Evolutionary conservation across 2,113 vertebrate species (phyloP).

Genomic region (Antechinus flavipes): DNA sequence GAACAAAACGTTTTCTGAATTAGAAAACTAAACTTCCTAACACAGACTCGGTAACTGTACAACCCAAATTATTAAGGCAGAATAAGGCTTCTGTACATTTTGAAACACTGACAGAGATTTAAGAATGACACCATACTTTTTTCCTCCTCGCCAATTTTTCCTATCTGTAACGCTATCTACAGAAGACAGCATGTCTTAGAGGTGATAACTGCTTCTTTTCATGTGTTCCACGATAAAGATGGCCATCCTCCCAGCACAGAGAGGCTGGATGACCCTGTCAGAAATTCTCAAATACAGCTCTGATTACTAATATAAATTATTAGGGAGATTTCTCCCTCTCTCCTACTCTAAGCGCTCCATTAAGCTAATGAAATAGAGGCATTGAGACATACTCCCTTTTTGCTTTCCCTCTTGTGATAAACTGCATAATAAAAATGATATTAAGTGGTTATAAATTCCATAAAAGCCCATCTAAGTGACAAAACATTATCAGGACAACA

Average conservation of each 20-base stretch:
- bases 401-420: constrained; percentile 79
- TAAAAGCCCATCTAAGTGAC: constrained; percentile 70
- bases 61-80: constrained; percentile 14
- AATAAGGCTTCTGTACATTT: constrained; percentile 37
- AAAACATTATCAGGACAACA: constrained; percentile 64
- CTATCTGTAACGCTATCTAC: constrained; percentile 1
- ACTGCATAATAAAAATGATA: constrained; percentile 81
- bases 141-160: not conserved
- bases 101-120: constrained; percentile 17
- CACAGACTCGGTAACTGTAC: constrained; percentile 25
- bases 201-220: constrained; percentile 19
- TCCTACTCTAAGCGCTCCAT: constrained; percentile 70
- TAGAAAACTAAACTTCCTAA: constrained; percentile 27
- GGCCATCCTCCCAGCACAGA: constrained; percentile 32
- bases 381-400: constrained; percentile 72
- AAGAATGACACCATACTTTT: not conserved
- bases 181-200: not conserved
- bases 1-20: constrained; percentile 8
- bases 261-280: constrained; percentile 46
- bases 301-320: constrained; percentile 75
- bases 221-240: constrained; percentile 49
- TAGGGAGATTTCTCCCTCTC: constrained; percentile 65
- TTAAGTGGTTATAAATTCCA: constrained; percentile 81
- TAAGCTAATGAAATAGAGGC: constrained; percentile 84
- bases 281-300: constrained; percentile 60